Conservation (phyloP, 2,113 vertebrate species). For the Mohoua ochrocephala region DNA sequence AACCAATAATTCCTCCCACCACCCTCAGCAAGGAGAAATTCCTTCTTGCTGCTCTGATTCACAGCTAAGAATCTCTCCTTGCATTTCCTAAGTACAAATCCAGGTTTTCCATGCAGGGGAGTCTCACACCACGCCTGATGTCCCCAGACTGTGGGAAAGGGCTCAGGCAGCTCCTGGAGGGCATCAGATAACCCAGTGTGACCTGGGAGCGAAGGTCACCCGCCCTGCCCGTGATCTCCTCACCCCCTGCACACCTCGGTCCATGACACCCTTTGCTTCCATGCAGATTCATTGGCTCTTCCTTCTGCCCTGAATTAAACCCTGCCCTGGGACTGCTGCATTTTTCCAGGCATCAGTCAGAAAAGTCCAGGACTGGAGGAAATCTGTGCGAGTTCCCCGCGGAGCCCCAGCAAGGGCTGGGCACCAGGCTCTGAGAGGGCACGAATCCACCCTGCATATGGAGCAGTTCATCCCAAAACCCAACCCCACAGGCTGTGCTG, state of each 20-base stretch:
- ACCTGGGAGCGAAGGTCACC: background rate
- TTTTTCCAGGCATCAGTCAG: background rate
- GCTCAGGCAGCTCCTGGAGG: background rate
- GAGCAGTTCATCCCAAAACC: background rate
- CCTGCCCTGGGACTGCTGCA: background rate
- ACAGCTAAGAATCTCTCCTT: background rate
- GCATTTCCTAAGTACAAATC: background rate
- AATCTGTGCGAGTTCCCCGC: background rate
- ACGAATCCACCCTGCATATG: accelerated
- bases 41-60: background rate
- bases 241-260: background rate
- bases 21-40: background rate
- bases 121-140: background rate
- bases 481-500: background rate
- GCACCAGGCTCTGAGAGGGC: background rate
- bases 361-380: background rate
- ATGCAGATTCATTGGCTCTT: background rate
- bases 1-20: background rate
- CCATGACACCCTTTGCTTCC: background rate
- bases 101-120: background rate
- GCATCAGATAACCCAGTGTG: background rate
- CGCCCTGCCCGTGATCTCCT: background rate
- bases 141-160: background rate
- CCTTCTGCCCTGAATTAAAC: background rate
- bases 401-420: background rate